Evolutionary conservation across 1,140 invertebrate genomes (phyloP), one percentile per base, ranked within the genome.

Genomic region (Antheraea pernyi): DNA sequence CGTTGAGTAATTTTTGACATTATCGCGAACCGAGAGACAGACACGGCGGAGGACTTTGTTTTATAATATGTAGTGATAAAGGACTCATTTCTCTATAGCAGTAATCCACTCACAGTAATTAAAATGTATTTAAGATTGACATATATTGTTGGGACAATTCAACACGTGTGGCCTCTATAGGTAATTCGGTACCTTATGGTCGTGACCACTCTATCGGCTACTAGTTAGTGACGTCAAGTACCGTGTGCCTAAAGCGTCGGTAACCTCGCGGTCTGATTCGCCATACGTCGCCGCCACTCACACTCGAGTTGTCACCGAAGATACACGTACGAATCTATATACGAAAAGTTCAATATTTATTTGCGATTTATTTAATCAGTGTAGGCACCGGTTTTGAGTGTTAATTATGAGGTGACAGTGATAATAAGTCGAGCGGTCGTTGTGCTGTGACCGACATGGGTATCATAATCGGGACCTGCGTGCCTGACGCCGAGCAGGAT

Each of bases 381-480:
- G 7, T 11, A 10, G 39, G 39, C 39, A 30, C 4, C 39, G 39
- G 46, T 53, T 16, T 6, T 11, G 16, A 53, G 46, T 71, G 61
- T 61, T 64, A 22, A 62, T 53, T 60, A 59, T 64, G 61, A 67
- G 59, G 68, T 70, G 72, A 68, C 59, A 69, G 66, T 71, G 66
- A 60, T 60, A 60, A 19, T 19, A 10, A 30, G 22, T 60, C 22
- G n/a, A 10, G 16, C 18, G 18, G 59, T 22, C 4, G 11, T 13
- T 8, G 60, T 61, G 60, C 19, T 30, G 79, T 82, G 82, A 76
- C 10, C 46, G 46, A 16, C 76, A 96, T 96, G 95, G 95, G 95
- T 79, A 95, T 96, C 80, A 95, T 96, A 79, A 95, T 96, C 68
- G 95, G 95, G 78, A 96, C 95, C 69, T 96, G 95, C 83, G 93